Evolutionary conservation across 2,113 vertebrate genomes (phyloP).

Genomic region (Poeciliopsis occidentalis): DNA sequence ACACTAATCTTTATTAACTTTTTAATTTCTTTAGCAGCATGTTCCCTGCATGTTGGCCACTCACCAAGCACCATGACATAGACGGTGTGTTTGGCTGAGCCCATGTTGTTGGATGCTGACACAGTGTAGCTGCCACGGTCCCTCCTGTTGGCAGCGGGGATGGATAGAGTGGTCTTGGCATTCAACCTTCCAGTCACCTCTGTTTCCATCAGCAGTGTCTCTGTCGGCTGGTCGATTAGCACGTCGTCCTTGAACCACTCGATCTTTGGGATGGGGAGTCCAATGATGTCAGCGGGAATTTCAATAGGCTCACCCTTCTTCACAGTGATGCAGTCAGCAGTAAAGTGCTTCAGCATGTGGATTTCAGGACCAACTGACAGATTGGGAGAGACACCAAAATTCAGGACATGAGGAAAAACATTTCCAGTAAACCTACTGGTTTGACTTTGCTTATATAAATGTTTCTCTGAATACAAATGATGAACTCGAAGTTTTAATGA

Average conservation of each 20-base stretch:
- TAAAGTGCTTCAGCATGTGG: constrained; percentile 86
- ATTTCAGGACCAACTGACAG: constrained; percentile 68
- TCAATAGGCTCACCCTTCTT: constrained; percentile 90
- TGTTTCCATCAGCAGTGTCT: constrained; percentile 86
- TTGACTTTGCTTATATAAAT: neutral
- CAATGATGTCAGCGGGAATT: constrained; percentile 92
- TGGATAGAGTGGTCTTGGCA: constrained; percentile 85
- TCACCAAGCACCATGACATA: constrained; percentile 90
- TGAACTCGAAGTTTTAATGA: neutral
- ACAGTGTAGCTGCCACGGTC: constrained; percentile 90
- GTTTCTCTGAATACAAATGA: neutral
- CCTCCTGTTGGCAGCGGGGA: constrained; percentile 81
- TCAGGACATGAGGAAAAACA: neutral
- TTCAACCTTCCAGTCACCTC: constrained; percentile 87
- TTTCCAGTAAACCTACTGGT: neutral
- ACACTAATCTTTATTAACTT: neutral
- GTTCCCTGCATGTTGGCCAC: constrained; percentile 19
- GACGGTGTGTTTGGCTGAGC: constrained; percentile 84
- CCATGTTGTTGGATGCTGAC: constrained; percentile 90
- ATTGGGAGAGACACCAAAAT: neutral
- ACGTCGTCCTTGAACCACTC: constrained; percentile 95
- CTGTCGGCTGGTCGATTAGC: constrained; percentile 83
- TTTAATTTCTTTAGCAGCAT: neutral
- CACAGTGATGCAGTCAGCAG: constrained; percentile 89
- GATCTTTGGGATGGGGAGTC: constrained; percentile 93